These are phyloP conservation scores for Pelosia muscerda DNA, from an alignment of 2,888 invertebrate genomes.

Conservation along the genomic window DNA sequence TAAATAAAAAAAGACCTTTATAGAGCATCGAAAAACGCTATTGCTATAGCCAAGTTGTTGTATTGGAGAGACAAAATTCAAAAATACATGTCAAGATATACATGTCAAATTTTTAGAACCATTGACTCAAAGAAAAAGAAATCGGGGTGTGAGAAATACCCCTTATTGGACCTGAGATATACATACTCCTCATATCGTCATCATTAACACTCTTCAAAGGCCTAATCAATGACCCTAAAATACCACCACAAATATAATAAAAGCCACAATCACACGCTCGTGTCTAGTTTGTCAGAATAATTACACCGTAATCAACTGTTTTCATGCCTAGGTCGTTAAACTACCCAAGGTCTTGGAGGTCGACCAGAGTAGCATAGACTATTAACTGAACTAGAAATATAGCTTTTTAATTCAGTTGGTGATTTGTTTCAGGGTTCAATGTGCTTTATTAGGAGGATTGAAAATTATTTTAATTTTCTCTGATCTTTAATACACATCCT, in stretches of 20 bases:
- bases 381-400: neutral
- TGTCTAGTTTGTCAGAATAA: conserved; percentile 23
- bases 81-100: too few species aligned
- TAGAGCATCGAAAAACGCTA: too few species aligned
- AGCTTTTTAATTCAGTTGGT: neutral
- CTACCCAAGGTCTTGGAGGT: conserved; percentile 26
- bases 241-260: neutral
- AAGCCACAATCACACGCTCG: conserved; percentile 10
- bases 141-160: too few species aligned
- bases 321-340: conserved; percentile 32
- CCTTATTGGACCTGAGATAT: too few species aligned
- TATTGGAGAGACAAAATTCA: too few species aligned
- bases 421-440: neutral
- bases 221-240: conserved; percentile 11
- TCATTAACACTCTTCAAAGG: too few species aligned
- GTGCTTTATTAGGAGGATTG: neutral
- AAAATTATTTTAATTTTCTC: neutral
- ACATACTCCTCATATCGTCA: too few species aligned
- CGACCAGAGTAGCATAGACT: neutral
- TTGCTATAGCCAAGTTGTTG: too few species aligned
- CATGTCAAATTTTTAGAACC: too few species aligned
- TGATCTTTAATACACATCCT: too few species aligned
- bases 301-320: conserved; percentile 23
- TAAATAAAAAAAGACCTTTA: too few species aligned
- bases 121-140: too few species aligned